Base-by-base conservation (phyloP, 2,888 invertebrate species). In the Chrysotoxum bicinctum region DNA sequence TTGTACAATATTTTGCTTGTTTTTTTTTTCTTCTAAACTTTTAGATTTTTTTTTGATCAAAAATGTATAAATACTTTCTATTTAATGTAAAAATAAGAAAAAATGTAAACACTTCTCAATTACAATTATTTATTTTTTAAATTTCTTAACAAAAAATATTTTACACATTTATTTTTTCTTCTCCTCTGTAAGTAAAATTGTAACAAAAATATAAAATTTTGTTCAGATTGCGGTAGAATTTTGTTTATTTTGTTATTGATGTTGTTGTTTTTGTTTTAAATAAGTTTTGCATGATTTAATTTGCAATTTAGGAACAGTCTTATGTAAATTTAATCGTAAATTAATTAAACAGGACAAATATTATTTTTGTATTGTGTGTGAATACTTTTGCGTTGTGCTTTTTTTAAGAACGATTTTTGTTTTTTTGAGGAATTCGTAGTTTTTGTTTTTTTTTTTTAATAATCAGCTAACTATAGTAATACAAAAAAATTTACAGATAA, bases 261-360 rank as follows among this genome's bases (percentile, higher is more conserved):
- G 19, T 75, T 52, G 37, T 60, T 56, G 56, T 60, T 82, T 68
- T 68, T 45, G 43, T 74, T 76, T 80, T 83, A 56, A 76, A 43
- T 78, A 76, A 43, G 21, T 79, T 82, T 86, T 68, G 48, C 64
- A 68, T 77, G 68, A 56, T 70, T 84, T 74, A 73, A 68, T 64
- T 80, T 79, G 66, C 74, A 84, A 73, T 76, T 79, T 85, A 81
- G 81, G 76, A 85, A 76, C 85, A 85, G 85, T 85, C 85, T 85
- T 81, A 64, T 78, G 35, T 79, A 73, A 78, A 87, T 56, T 70
- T 48, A 75, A 82, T 52, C 21, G 30, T 76, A 56, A 54, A 70
- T 58, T 37, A 76, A 77, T 68, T 54, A 77, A 85, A 77, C 69
- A 74, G 68, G 54, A 72, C 56, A 77, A 73, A 74, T 68, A 54